Evolutionary conservation across 1,140 invertebrate genomes (phyloP).

Genomic region (Aphelenchoides besseyi): DNA sequence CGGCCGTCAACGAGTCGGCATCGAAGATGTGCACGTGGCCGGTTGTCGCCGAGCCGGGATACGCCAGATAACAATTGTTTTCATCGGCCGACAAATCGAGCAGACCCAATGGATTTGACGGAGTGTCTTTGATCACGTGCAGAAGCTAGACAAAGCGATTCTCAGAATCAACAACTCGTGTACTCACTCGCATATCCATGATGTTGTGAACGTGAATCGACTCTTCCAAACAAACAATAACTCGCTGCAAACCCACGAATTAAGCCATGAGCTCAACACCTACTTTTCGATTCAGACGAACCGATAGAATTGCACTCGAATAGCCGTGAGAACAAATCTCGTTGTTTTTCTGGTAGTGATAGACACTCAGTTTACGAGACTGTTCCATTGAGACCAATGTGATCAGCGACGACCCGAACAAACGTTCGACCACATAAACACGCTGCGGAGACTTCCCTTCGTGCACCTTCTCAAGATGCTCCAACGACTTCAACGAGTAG

Average conservation of each 20-base stretch:
- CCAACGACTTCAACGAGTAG: conserved; percentile 40
- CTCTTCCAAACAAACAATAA: conserved; percentile 95
- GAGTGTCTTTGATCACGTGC: conserved; percentile 95
- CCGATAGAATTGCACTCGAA: conserved; percentile 89
- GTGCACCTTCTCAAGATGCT: conserved; percentile 44
- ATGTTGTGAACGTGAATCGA: conserved; percentile 98
- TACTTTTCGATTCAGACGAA: conserved; percentile 90
- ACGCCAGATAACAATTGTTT: conserved; percentile 88
- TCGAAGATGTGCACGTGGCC: conserved; percentile 80
- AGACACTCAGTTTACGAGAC: conserved; percentile 88
- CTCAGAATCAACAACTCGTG: conserved; percentile 2
- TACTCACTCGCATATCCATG: conserved; percentile 86
- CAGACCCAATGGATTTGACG: conserved; percentile 84
- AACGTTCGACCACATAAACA: conserved; percentile 85
- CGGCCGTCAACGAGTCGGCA: conserved; percentile 75
- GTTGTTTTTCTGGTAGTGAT: conserved; percentile 91
- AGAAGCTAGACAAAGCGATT: conserved; percentile 64
- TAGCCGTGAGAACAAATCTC: conserved; percentile 99
- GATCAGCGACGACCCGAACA: conserved; percentile 93
- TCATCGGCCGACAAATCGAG: conserved; percentile 82
- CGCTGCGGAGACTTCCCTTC: conserved; percentile 70
- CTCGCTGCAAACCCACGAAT: conserved; percentile 70
- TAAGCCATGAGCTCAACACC: conserved; percentile 63
- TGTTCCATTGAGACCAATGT: conserved; percentile 86
- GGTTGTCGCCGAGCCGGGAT: conserved; percentile 71